Base-by-base conservation (phyloP, 2,797 vertebrate genomes). In the Karalla daura region DNA sequence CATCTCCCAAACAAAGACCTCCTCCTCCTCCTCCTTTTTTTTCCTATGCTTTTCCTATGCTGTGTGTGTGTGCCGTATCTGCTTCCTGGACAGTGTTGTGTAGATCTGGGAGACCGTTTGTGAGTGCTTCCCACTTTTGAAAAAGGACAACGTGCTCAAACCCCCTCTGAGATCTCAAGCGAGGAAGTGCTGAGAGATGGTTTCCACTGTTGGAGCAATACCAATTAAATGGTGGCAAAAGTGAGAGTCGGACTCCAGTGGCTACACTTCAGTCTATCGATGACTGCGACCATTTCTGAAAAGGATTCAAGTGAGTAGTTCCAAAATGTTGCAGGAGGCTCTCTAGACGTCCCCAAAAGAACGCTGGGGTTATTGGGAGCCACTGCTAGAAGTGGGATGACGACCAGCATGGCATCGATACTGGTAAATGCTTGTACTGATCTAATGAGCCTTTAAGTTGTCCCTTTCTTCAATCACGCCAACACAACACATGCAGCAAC, bases 401-500 rank as follows among this genome's bases (percentile, higher is more conserved):
- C 49, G 36, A 50, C 52, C 33, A 39, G 15, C 23, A 37, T 35
- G 41, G 20, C 15, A 33, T 51, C 28, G 8, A 24, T 32, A 14
- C 54, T 36, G 24, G 40, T 44, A 1, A 8, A 20, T 3, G 20
- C 27, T 45, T 35, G 20, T 54, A 20, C 24, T 43, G 43, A 32
- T 49, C 27, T n/a, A n/a, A 28, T 52, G 32, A 39, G 18, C 12
- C 10, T 17, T 40, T 7, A 30, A 60, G 62, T 20, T 28, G 35
- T 58, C 45, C 8, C 39, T 58, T 64, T 78, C 41, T 63, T 52
- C 63, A 44, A 28, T 32, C 49, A 74, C 46, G 73, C n/a, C n/a
- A n/a, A n/a, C n/a, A n/a, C n/a, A 50, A 58, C 47, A 40, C 89
- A 91, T 91, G 90, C 90, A 89, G 69, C 56, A 56, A 15, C 72